phyloP scores from a whole-genome alignment of 92 coral and sea anemone species.

The Muricea muricata region DNA sequence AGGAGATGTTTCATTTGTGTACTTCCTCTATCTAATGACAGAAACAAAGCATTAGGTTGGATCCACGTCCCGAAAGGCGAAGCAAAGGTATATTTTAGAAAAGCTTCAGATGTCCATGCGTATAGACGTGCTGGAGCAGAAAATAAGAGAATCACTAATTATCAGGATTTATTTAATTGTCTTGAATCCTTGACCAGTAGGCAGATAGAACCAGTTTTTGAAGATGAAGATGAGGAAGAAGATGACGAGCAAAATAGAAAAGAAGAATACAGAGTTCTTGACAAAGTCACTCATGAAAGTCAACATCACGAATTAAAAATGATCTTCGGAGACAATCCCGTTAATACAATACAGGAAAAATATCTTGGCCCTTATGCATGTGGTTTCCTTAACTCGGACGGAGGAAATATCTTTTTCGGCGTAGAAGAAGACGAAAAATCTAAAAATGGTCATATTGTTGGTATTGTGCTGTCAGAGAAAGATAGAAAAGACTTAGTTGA shows the following conservation, averaged over 20 bases:
- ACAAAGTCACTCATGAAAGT: slow-evolving; percentile 56
- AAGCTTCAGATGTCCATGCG: slow-evolving; percentile 66
- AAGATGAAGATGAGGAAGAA: slow-evolving; percentile 27
- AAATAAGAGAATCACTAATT: slow-evolving; percentile 64
- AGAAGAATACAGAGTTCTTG: slow-evolving; percentile 34
- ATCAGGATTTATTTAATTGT: slow-evolving; percentile 10
- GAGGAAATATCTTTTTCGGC: slow-evolving; percentile 65
- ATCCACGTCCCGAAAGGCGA: slow-evolving; percentile 69
- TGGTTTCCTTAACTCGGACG: slow-evolving; percentile 25
- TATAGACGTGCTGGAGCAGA: slow-evolving; percentile 70
- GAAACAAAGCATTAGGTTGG: slow-evolving; percentile 37
- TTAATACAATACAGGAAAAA: slow-evolving; percentile 14
- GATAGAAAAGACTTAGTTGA: slow-evolving; percentile 53
- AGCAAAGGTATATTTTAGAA: slow-evolving; percentile 43
- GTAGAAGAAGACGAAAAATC: slow-evolving; percentile 58
- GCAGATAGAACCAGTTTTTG: slow-evolving; percentile 22
- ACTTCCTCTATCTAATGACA: slow-evolving; percentile 9
- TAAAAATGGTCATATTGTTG: slow-evolving; percentile 64
- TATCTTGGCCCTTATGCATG: slow-evolving; percentile 27
- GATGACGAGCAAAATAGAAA: slow-evolving; percentile 30
- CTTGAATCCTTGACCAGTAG: slow-evolving; percentile 39
- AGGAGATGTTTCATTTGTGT: not conserved
- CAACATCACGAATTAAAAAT: slow-evolving; percentile 69
- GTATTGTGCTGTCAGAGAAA: slow-evolving; percentile 55
- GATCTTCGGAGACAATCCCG: slow-evolving; percentile 51